Conservation (phyloP, 2,797 vertebrate species). For the Poecilia wingei region DNA sequence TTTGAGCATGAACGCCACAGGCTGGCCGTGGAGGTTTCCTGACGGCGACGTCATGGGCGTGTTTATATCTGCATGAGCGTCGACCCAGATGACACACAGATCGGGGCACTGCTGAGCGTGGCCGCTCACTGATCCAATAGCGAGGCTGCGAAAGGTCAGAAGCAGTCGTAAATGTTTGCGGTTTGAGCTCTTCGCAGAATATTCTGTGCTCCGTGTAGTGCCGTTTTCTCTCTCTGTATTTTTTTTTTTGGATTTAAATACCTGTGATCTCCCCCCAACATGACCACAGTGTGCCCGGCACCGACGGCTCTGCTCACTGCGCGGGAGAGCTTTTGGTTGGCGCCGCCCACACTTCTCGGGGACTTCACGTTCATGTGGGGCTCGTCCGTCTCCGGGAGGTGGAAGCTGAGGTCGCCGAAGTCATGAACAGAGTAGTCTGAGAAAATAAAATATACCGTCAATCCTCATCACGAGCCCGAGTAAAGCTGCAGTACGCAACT, state of each 20-base stretch:
- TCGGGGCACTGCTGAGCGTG: constrained; percentile 90
- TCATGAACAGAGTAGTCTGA: constrained; percentile 91
- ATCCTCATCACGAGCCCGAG: neutral
- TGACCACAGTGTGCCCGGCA: constrained; percentile 89
- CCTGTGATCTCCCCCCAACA: constrained; percentile 98
- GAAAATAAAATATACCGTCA: neutral
- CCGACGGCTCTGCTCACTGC: constrained; percentile 87
- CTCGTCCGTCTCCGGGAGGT: constrained; percentile 87
- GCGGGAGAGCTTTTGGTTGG: constrained; percentile 86
- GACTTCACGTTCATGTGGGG: constrained; percentile 87
- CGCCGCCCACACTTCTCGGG: constrained; percentile 91
- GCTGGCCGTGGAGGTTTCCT: constrained; percentile 94
- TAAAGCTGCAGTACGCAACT: neutral
- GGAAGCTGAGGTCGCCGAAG: constrained; percentile 92
- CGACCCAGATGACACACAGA: constrained; percentile 95
- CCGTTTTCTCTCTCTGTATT: no score
- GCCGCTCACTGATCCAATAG: constrained; percentile 91
- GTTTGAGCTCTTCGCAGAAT: neutral
- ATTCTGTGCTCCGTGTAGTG: neutral
- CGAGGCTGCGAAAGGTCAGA: constrained; percentile 82
- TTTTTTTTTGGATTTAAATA: constrained; percentile 52
- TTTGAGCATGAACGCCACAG: constrained; percentile 93
- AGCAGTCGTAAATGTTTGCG: neutral
- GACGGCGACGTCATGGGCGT: constrained; percentile 91
- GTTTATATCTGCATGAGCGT: constrained; percentile 95